Percentiles rank a stretch among this genome's conserved stretches.
phyloP scores from a whole-genome alignment of 2,888 invertebrate species.

The Sussaba pulchella region DNA sequence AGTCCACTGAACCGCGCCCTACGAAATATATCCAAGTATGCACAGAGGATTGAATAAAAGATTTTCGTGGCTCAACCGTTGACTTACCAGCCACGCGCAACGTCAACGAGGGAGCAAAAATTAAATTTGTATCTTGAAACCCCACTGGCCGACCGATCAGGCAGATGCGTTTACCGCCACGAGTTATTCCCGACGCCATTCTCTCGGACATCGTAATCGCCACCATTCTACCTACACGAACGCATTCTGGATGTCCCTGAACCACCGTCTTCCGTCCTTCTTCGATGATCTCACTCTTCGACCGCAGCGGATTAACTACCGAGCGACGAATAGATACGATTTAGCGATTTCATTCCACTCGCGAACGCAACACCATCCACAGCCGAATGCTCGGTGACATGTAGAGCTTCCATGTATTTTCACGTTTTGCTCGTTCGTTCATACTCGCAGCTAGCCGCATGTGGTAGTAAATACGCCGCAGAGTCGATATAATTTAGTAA shows the following conservation, averaged over 20 bases:
- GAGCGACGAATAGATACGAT: constrained; percentile 70
- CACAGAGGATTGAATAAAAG: constrained; percentile 25
- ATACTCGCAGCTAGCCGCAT: constrained; percentile 32
- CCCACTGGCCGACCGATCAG: constrained; percentile 79
- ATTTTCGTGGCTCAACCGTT: constrained; percentile 36
- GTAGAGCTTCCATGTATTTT: constrained; percentile 73
- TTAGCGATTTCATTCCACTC: constrained; percentile 72
- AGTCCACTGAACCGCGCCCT: neutral
- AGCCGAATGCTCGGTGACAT: constrained; percentile 76
- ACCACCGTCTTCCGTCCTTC: constrained; percentile 24
- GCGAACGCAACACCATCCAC: constrained; percentile 71
- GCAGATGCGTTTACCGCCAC: constrained; percentile 75
- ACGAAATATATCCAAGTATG: neutral
- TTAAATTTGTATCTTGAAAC: constrained; percentile 82
- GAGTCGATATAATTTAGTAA: constrained; percentile 84
- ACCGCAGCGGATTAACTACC: constrained; percentile 52
- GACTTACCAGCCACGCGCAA: constrained; percentile 13
- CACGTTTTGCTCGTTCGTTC: constrained; percentile 51
- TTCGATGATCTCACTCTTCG: constrained; percentile 41
- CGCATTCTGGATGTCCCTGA: constrained; percentile 41
- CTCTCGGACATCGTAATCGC: constrained; percentile 6
- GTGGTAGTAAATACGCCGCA: constrained; percentile 76
- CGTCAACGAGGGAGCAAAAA: constrained; percentile 76
- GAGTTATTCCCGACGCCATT: constrained; percentile 52
- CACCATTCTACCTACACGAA: constrained; percentile 2